Percentiles rank a stretch among this genome's conserved stretches.
These are phyloP conservation scores for Ectemnius cavifrons DNA, from an alignment of 2,888 invertebrate genomes.

Conservation along the genomic window DNA sequence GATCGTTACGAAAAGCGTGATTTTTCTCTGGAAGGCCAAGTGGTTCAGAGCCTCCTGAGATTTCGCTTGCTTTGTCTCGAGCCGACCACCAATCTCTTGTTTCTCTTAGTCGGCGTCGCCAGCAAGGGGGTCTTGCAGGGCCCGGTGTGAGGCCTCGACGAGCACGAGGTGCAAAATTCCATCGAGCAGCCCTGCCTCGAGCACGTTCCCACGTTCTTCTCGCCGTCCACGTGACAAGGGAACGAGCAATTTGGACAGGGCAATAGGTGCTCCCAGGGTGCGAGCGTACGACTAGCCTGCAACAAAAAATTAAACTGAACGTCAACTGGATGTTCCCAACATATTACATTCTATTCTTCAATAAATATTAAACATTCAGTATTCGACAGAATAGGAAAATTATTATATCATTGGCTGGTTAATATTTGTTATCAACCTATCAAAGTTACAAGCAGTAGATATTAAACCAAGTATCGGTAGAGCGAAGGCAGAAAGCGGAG, in stretches of 20 bases:
- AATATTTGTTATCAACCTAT: too few species aligned
- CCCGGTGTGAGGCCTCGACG: constrained; percentile 70
- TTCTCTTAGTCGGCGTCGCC: constrained; percentile 75
- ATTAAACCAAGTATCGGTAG: not conserved
- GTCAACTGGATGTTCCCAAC: not conserved
- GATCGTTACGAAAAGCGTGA: not conserved
- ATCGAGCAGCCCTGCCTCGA: constrained; percentile 73
- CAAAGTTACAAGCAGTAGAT: not conserved
- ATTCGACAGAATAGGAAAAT: not conserved
- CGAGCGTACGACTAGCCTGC: constrained; percentile 74
- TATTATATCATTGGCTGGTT: too few species aligned
- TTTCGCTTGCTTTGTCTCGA: constrained; percentile 75
- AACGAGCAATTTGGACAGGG: constrained; percentile 75
- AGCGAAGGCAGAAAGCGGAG: not conserved
- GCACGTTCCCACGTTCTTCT: constrained; percentile 73
- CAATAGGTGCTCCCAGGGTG: constrained; percentile 71
- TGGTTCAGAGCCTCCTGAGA: constrained; percentile 69
- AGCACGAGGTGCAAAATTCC: constrained; percentile 74
- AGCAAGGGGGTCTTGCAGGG: constrained; percentile 73
- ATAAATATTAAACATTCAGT: not conserved
- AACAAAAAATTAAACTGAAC: constrained; percentile 43
- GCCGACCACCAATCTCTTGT: constrained; percentile 68
- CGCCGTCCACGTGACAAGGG: constrained; percentile 71
- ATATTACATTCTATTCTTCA: not conserved
- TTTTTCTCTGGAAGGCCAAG: not conserved